These are phyloP conservation scores for Argynnis bischoffii DNA, from an alignment of 2,888 invertebrate genomes.

Conservation along the genomic window DNA sequence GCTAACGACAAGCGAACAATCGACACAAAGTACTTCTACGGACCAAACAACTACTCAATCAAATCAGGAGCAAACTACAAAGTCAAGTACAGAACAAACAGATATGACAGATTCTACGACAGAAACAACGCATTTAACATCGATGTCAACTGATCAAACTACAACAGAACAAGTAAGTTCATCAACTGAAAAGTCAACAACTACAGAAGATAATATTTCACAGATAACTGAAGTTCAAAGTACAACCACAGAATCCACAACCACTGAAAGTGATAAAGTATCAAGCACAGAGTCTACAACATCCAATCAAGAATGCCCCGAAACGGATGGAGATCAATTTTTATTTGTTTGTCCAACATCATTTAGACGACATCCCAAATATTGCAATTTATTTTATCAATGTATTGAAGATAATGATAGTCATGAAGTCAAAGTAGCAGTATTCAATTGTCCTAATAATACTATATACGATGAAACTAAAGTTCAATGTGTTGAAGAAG, in stretches of 20 bases:
- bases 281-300: constrained; percentile 45
- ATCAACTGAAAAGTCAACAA: constrained; percentile 42
- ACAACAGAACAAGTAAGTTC: constrained; percentile 31
- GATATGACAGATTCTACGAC: constrained; percentile 40
- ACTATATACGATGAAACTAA: constrained; percentile 89
- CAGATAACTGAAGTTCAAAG: constrained; percentile 44
- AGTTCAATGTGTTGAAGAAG: constrained; percentile 87
- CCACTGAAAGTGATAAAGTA: constrained; percentile 35
- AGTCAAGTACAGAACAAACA: constrained; percentile 40
- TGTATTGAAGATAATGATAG: constrained; percentile 86
- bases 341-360: constrained; percentile 91
- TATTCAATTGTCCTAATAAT: constrained; percentile 89
- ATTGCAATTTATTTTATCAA: constrained; percentile 92
- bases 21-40: constrained; percentile 42
- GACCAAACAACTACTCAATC: constrained; percentile 24
- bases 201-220: constrained; percentile 41
- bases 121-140: constrained; percentile 39
- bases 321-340: constrained; percentile 87
- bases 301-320: constrained; percentile 70
- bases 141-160: constrained; percentile 37
- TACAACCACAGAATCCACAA: constrained; percentile 41
- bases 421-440: constrained; percentile 87
- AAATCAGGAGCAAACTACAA: constrained; percentile 38
- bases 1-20: too few relatives aligned
- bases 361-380: constrained; percentile 91